Base-by-base conservation (phyloP, 1,140 invertebrate genomes). In the Sycophaga agraensis region DNA sequence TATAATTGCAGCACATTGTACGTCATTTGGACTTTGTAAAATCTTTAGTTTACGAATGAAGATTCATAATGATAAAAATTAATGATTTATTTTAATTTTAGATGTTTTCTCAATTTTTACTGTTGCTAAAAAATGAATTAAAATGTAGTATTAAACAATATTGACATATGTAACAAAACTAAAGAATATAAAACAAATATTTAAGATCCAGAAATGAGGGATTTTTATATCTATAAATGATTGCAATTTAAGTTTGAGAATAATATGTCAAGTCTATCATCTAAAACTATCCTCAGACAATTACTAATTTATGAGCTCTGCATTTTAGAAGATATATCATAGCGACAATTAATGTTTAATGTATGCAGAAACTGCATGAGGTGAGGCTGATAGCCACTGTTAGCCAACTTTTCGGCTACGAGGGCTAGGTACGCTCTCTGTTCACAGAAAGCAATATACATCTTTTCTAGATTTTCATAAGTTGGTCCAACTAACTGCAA, bases 331-430 rank as follows among this genome's bases (percentile, higher is more conserved):
- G 66, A 71, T 12, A 81, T 60, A 56, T 79, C 70, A 22, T 75
- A 80, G 16, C 75, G 61, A 17, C 70, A 63, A 68, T 82, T 82
- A 19, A 81, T 81, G 57, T 82, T 82, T 4, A 82, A 70, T 43
- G 77, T 72, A 43, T 79, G 72, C 8, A 82, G 56, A 40, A 82
- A 81, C 49, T 81, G 79, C n/a, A 69, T 72, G 9, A 82, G 60
- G 60, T 80, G 76, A 0, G 79, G 77, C 22, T 82, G 77, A 56
- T 81, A 82, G 4, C 81, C 81, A 45, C 72, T 78, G 1, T 63
- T 74, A 1, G 78, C 71, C 19, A 81, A 66, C 64, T 79, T 81
- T 35, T 74, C 70, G 12, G 76, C 78, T 1, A 79, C 74, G 42
- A 77, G 77, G 2, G 72, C 70, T 59, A 79, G 66, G 31, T 77